These are phyloP conservation scores for Neoitamus cyanurus DNA, from an alignment of 2,888 invertebrate genomes.

Conservation along the genomic window DNA sequence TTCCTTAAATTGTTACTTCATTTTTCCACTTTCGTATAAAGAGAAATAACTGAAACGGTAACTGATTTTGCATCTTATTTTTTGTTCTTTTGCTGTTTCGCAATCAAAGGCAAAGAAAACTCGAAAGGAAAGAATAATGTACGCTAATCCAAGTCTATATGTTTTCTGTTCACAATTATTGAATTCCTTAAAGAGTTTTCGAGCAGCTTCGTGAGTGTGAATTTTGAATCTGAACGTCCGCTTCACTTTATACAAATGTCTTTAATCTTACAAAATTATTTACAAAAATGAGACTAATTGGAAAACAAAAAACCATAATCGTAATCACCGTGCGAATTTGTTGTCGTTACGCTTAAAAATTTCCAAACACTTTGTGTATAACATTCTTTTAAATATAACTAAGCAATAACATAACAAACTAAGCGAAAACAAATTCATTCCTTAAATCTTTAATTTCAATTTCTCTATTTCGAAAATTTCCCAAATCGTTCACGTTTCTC, in stretches of 20 bases:
- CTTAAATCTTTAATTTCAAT: conserved; percentile 19
- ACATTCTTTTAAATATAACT: conserved; percentile 46
- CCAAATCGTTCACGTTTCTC: not conserved
- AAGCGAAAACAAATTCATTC: conserved; percentile 39
- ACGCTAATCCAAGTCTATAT: conserved; percentile 32
- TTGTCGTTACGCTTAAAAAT: conserved; percentile 27
- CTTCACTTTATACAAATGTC: not conserved
- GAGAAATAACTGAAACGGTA: not conserved
- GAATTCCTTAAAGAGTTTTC: conserved; percentile 47
- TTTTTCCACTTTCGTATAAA: not conserved
- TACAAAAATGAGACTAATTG: conserved; percentile 22
- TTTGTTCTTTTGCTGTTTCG: not conserved
- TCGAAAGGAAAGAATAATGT: not conserved
- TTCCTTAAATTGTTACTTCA: conserved; percentile 26
- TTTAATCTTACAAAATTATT: conserved; percentile 20
- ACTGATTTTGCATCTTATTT: conserved; percentile 1
- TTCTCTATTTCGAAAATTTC: conserved; percentile 34
- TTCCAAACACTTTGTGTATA: conserved; percentile 46
- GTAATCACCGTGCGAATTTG: not conserved
- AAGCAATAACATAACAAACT: conserved; percentile 46
- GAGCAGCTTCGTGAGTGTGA: conserved; percentile 34
- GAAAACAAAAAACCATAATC: not conserved
- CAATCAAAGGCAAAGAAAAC: not conserved
- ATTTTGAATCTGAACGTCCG: not conserved
- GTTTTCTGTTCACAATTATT: not conserved